Conservation (phyloP, 2,113 vertebrate genomes). For the Kryptolebias marmoratus region DNA sequence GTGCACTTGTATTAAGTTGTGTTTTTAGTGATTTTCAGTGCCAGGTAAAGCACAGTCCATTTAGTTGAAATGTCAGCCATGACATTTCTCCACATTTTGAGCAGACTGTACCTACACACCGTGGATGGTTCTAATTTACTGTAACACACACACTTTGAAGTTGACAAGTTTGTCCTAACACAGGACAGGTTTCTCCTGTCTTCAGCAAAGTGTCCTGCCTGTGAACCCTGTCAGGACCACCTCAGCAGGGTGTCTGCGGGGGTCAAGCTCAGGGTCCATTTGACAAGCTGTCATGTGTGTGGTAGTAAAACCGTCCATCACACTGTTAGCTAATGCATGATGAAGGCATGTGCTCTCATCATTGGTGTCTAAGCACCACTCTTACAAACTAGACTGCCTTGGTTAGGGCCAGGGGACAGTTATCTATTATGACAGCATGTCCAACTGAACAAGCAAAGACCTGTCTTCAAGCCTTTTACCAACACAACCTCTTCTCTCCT, state of each 20-base stretch:
- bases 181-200: constrained; percentile 18
- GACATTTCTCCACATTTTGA: constrained; percentile 9
- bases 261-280: constrained; percentile 39
- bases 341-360: constrained; percentile 1
- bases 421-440: constrained; percentile 31
- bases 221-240: constrained; percentile 57
- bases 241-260: constrained; percentile 37
- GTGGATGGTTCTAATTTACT: constrained; percentile 52
- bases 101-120: constrained; percentile 5
- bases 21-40: constrained; percentile 33
- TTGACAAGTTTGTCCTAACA: constrained; percentile 42
- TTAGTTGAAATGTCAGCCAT: constrained; percentile 20
- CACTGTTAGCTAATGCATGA: background rate
- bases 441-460: constrained; percentile 37
- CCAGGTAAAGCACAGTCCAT: constrained; percentile 45
- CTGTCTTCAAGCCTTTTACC: constrained; percentile 30
- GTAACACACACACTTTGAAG: constrained; percentile 49
- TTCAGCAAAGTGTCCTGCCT: constrained; percentile 26
- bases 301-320: constrained; percentile 36
- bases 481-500: constrained; percentile 36
- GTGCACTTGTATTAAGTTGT: constrained; percentile 27
- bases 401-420: background rate
- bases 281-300: constrained; percentile 45
- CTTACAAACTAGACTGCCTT: constrained; percentile 11
- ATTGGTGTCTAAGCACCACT: background rate